phyloP scores from a whole-genome alignment of 2,888 invertebrate genomes.

The Antheraea yamamai region DNA sequence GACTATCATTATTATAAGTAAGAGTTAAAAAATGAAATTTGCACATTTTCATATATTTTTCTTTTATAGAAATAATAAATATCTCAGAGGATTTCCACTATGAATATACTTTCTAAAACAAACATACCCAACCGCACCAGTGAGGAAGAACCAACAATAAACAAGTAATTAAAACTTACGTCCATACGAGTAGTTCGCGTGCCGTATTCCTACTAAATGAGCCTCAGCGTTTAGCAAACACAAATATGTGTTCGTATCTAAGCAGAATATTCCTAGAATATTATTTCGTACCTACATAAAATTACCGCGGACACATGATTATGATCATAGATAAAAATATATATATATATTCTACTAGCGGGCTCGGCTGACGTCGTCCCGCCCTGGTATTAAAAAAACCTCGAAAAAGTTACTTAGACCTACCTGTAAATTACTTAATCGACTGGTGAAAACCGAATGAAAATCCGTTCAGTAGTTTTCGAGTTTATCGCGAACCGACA shows the following conservation, averaged over 20 bases:
- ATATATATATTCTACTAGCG: too few relatives aligned
- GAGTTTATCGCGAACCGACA: too few relatives aligned
- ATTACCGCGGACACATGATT: neutral
- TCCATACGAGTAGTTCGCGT: slow-evolving; percentile 59
- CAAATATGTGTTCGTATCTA: slow-evolving; percentile 41
- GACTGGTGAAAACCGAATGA: too few relatives aligned
- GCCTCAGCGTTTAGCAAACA: slow-evolving; percentile 49
- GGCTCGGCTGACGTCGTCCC: too few relatives aligned
- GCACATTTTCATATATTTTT: neutral
- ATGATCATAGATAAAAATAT: neutral
- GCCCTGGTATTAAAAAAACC: too few relatives aligned
- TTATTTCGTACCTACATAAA: neutral
- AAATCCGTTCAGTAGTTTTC: too few relatives aligned
- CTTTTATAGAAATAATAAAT: neutral
- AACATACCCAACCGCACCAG: slow-evolving; percentile 39
- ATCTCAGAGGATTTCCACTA: slow-evolving; percentile 11
- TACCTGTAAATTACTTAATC: too few relatives aligned
- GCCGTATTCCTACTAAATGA: slow-evolving; percentile 54
- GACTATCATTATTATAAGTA: neutral
- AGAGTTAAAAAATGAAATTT: too few relatives aligned
- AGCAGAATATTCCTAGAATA: neutral
- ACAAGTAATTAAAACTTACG: slow-evolving; percentile 65
- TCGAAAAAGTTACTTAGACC: too few relatives aligned
- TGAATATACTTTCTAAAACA: slow-evolving; percentile 28
- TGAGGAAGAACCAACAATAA: slow-evolving; percentile 51